phyloP scores from a whole-genome alignment of 2,888 invertebrate species.

The Axea sp. region DNA sequence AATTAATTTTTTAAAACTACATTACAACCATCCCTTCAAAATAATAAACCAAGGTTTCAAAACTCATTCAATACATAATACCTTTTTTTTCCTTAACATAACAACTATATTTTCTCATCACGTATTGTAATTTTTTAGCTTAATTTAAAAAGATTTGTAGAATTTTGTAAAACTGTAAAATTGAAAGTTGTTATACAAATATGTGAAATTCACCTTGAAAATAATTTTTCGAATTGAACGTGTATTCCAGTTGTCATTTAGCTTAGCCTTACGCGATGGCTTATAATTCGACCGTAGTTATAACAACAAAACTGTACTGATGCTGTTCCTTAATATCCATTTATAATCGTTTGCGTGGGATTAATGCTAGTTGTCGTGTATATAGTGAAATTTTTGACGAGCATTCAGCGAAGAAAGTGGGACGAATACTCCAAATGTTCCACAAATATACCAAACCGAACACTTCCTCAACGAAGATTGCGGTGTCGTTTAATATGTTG shows the following conservation, averaged over 20 bases:
- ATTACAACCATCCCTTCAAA: no score
- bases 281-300: conserved; percentile 24
- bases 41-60: no score
- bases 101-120: no score
- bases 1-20: no score
- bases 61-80: no score
- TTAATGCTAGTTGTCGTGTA: conserved; percentile 5
- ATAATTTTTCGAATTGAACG: conserved; percentile 12
- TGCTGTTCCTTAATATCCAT: conserved; percentile 12
- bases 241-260: conserved; percentile 36
- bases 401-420: conserved; percentile 52
- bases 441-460: conserved; percentile 36
- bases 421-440: conserved; percentile 43
- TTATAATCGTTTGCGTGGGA: conserved; percentile 22
- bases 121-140: no score
- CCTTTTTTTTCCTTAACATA: no score
- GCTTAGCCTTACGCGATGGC: neutral
- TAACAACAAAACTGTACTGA: conserved; percentile 19
- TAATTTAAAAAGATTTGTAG: no score
- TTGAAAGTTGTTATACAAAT: conserved; percentile 30
- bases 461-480: conserved; percentile 25
- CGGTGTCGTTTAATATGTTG: conserved; percentile 6
- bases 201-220: conserved; percentile 18
- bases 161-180: no score
- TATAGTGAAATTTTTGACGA: conserved; percentile 42